Percentiles rank a stretch among this genome's conserved stretches.
Evolutionary conservation across 2,888 invertebrate species (phyloP).

Genomic region (Acrobasis repandana): DNA sequence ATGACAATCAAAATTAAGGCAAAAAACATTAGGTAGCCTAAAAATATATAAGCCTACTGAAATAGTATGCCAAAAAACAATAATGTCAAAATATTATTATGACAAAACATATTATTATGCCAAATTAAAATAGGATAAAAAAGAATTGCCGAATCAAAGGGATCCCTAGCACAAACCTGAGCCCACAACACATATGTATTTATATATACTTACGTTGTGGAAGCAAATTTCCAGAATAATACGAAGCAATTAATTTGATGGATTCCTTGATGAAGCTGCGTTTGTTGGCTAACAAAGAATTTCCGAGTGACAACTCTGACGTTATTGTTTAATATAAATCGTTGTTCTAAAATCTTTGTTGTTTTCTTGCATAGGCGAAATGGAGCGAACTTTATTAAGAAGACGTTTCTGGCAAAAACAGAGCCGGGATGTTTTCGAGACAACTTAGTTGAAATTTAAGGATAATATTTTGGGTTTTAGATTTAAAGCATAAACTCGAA

Average conservation of each 20-base stretch:
- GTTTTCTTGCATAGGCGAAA: constrained; percentile 30
- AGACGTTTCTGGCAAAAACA: constrained; percentile 35
- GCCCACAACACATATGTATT: not conserved
- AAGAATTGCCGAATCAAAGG: no score
- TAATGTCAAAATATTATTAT: no score
- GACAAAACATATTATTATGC: no score
- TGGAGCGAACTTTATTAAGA: constrained; percentile 13
- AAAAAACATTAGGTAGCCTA: no score
- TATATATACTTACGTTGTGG: not conserved
- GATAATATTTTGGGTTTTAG: constrained; percentile 8
- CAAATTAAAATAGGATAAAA: no score
- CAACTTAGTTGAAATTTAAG: constrained; percentile 16
- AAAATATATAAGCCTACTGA: no score
- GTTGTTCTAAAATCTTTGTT: constrained; percentile 30
- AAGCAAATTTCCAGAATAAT: constrained; percentile 24
- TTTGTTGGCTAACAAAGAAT: constrained; percentile 33
- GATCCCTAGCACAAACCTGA: no score
- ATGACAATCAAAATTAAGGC: no score
- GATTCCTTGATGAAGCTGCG: constrained; percentile 30
- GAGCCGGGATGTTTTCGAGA: constrained; percentile 54
- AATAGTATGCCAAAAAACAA: no score
- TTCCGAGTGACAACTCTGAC: constrained; percentile 29
- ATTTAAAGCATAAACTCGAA: not conserved
- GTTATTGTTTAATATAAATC: constrained; percentile 35
- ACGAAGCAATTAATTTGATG: constrained; percentile 38